Evolutionary conservation across 2,888 invertebrate species (phyloP), one percentile per base, ranked within the genome.

Genomic region (Polymixis lichenea): DNA sequence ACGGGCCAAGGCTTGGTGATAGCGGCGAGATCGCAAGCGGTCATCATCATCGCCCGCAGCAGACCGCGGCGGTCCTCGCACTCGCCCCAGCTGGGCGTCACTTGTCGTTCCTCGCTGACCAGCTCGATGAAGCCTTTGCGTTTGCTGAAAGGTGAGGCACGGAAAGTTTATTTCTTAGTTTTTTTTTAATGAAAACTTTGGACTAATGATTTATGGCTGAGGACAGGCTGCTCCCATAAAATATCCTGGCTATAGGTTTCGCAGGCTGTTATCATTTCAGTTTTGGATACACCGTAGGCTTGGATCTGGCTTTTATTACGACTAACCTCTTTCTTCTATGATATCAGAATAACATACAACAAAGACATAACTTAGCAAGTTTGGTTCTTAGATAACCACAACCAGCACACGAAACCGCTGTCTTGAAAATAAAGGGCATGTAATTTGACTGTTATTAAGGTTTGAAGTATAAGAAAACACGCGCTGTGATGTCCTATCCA

Each of bases 1-100:
- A 99, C 98, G 11, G 98, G 98, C 99, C 99, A 99, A 0, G 99
- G 99, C 93, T 99, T 99, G 71, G 99, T 99, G 90, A 99, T 99
- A 84, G 99, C 99, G 74, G 99, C 99, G 86, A 99, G 97, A 97
- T 99, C 99, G 95, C 99, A 99, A 58, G 98, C 98, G 46, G 99
- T 99, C 99, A 99, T 99, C 93, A 98, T 97, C 99, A 99, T 99
- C 19, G 98, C 99, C 49, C 99, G 97, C 71, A 98, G 95, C 77
- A 99, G 95, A 72, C 98, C 98, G 72, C 98, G 97, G 85, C 98
- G 98, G 84, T 98, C 98, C 80, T 98, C 98, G 86, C 97, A 97
- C 77, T 97, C 97, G 97, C 98, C 98, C 95, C 97, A 96, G 76
- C 97, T 97, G 7, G 97, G 85, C 0, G 91, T 87, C 70, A 92